Conservation (phyloP, 2,797 vertebrate species). For the Phrynocephalus guinanensis region DNA sequence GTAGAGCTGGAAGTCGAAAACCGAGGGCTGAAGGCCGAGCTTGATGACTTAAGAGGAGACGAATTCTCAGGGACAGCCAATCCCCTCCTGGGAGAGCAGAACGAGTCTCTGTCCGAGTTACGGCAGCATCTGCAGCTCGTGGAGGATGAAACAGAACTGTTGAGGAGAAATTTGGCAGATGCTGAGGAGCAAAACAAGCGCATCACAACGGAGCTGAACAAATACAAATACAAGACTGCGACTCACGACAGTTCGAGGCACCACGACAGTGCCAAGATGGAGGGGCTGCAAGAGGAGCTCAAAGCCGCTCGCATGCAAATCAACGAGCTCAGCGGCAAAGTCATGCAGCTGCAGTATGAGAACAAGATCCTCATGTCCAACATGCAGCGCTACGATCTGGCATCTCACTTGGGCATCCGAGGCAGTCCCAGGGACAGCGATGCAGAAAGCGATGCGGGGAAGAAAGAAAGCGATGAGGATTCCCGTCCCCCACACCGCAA, state of each 20-base stretch:
- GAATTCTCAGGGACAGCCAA: slow-evolving; percentile 86
- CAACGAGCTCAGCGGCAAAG: slow-evolving; percentile 97
- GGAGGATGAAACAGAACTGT: slow-evolving; percentile 95
- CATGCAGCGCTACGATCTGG: slow-evolving; percentile 98
- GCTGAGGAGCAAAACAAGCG: slow-evolving; percentile 97
- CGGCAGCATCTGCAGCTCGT: slow-evolving; percentile 97
- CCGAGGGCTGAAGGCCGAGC: slow-evolving; percentile 94
- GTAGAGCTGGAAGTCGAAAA: slow-evolving; percentile 99
- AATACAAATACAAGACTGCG: slow-evolving; percentile 95
- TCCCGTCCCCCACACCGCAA: slow-evolving; percentile 94
- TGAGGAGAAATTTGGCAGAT: slow-evolving; percentile 93
- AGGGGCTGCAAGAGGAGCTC: slow-evolving; percentile 94
- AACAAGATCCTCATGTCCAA: slow-evolving; percentile 97
- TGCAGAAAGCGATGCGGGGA: slow-evolving; percentile 93
- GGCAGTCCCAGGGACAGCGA: slow-evolving; percentile 95
- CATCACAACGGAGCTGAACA: slow-evolving; percentile 92
- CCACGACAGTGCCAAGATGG: slow-evolving; percentile 88
- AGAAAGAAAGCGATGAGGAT: slow-evolving; percentile 92
- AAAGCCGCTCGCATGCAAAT: slow-evolving; percentile 95
- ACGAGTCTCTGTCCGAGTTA: slow-evolving; percentile 92
- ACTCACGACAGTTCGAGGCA: slow-evolving; percentile 90
- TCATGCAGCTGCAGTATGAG: slow-evolving; percentile 99
- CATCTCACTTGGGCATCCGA: slow-evolving; percentile 94
- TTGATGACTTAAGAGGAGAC: slow-evolving; percentile 95
- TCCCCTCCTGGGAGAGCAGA: slow-evolving; percentile 89